Percentiles rank a stretch among this genome's conserved stretches.
Evolutionary conservation across 2,113 vertebrate species (phyloP).

Genomic region (Pseudopipra pipra): DNA sequence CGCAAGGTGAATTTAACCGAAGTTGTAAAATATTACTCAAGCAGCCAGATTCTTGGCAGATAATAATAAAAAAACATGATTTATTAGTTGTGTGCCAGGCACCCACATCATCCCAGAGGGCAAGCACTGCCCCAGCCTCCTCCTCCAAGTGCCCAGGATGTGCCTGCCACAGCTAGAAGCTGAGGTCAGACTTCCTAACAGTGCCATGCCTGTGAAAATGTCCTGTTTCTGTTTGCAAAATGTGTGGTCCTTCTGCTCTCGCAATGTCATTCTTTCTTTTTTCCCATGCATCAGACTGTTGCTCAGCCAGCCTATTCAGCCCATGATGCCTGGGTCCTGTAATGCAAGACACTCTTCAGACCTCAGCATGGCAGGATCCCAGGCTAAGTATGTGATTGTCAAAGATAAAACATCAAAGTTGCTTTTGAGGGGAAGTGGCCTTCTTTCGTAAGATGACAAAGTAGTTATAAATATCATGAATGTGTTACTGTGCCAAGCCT

Average conservation of each 20-base stretch:
- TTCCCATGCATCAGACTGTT: conserved; percentile 61
- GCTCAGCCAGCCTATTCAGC: conserved; percentile 83
- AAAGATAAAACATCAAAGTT: background rate
- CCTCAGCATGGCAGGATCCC: conserved; percentile 64
- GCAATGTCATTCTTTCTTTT: background rate
- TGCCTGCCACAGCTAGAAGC: rapidly evolving
- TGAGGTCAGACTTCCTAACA: background rate
- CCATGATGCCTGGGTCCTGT: conserved; percentile 82
- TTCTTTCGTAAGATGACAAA: background rate
- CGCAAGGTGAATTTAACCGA: background rate
- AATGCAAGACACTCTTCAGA: conserved; percentile 73
- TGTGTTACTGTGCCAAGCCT: background rate
- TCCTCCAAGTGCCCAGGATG: rapidly evolving
- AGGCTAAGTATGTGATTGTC: conserved; percentile 74
- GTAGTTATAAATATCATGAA: background rate
- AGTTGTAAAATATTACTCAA: background rate
- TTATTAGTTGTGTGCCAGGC: background rate
- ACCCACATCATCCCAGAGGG: rapidly evolving
- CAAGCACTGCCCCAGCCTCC: background rate
- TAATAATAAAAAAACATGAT: background rate
- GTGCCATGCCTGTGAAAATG: rapidly evolving
- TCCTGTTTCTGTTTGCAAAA: background rate
- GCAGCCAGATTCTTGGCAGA: background rate
- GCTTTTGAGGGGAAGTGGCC: background rate
- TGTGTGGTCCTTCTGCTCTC: background rate